phyloP scores from a whole-genome alignment of 2,888 invertebrate species.

The Drosophila anceps region DNA sequence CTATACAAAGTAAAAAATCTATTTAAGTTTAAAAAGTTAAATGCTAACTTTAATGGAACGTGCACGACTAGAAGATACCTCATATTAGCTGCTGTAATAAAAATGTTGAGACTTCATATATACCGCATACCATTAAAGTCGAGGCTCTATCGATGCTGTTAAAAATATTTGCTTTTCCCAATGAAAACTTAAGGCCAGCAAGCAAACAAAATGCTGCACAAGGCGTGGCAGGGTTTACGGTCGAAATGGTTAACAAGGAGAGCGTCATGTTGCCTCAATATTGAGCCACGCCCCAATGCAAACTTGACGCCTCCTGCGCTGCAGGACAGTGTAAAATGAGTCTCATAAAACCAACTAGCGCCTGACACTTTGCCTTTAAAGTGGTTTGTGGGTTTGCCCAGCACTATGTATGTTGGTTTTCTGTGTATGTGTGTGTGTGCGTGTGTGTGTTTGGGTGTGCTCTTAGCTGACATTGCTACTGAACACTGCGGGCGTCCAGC shows the following conservation, averaged over 20 bases:
- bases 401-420: neutral
- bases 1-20: neutral
- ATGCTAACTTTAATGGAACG: neutral
- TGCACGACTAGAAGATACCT: neutral
- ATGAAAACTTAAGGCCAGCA: neutral
- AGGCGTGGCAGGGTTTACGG: constrained; percentile 38
- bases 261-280: constrained; percentile 42
- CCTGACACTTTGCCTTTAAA: constrained; percentile 58
- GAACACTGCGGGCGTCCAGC: constrained; percentile 35
- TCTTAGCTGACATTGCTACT: constrained; percentile 35
- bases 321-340: constrained; percentile 71
- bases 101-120: neutral
- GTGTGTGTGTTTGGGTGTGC: constrained; percentile 4
- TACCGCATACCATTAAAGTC: neutral
- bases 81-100: neutral
- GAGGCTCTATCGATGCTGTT: neutral
- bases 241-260: constrained; percentile 30
- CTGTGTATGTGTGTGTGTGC: constrained; percentile 4
- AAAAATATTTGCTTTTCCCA: neutral
- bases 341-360: constrained; percentile 72
- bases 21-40: neutral
- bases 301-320: constrained; percentile 52
- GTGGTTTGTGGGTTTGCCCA: constrained; percentile 21
- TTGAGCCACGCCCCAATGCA: constrained; percentile 48
- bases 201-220: constrained; percentile 14